Conservation (phyloP, 2,888 invertebrate species). For the Lasioglossum leucozonium region DNA sequence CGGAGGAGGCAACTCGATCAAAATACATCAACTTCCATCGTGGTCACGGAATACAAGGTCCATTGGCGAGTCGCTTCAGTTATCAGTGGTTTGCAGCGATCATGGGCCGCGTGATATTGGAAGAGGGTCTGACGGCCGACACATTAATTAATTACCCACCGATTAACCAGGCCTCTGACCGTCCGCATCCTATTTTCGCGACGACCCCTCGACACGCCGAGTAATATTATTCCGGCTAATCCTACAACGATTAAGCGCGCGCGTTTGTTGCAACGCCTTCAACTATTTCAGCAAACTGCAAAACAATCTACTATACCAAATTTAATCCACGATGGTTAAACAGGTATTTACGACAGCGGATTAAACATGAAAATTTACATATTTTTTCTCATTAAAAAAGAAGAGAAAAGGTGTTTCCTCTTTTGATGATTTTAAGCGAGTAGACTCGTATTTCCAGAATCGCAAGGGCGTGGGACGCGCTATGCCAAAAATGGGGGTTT, state of each 20-base stretch:
- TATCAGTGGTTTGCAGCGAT: conserved; percentile 70
- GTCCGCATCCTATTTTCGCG: conserved; percentile 67
- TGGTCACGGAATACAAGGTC: conserved; percentile 46
- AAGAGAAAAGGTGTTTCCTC: no score
- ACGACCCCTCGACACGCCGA: conserved; percentile 30
- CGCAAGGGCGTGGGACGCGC: no score
- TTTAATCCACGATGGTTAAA: background rate
- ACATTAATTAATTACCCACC: conserved; percentile 72
- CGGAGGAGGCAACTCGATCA: conserved; percentile 10
- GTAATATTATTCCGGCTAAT: conserved; percentile 56
- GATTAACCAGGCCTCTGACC: conserved; percentile 64
- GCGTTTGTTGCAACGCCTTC: background rate
- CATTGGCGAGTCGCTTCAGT: conserved; percentile 64
- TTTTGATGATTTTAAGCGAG: no score
- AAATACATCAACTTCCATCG: conserved; percentile 37
- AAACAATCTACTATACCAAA: background rate
- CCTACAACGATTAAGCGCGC: background rate
- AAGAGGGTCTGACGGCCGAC: conserved; percentile 64
- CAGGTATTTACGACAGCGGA: background rate
- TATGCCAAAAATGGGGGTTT: no score
- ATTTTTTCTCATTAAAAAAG: no score
- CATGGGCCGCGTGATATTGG: conserved; percentile 63
- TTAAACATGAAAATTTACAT: background rate
- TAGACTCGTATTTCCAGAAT: no score
- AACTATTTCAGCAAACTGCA: background rate